Conservation (phyloP, 2,113 vertebrate species). For the Bubo bubo region DNA sequence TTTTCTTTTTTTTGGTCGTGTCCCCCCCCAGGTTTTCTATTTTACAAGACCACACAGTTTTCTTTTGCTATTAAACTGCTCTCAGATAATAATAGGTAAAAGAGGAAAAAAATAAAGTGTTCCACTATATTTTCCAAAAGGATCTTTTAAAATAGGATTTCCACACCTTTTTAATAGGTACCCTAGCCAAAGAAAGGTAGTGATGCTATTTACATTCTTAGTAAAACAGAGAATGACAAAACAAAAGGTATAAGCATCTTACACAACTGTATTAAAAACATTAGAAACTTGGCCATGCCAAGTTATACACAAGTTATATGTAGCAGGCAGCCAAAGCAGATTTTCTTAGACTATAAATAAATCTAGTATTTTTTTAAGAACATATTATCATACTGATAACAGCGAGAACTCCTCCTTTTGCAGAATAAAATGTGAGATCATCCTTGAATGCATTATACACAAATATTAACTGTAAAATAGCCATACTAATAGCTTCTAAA, state of each 20-base stretch:
- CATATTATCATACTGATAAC: neutral
- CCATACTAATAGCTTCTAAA: neutral
- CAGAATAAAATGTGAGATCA: neutral
- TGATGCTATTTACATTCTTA: neutral
- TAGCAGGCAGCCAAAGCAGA: neutral
- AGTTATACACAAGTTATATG: neutral
- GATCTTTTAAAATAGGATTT: neutral
- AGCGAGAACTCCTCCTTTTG: neutral
- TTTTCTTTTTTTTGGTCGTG: neutral
- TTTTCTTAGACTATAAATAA: neutral
- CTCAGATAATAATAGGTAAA: neutral
- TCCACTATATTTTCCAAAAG: neutral
- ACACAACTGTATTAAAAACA: neutral
- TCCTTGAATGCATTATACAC: neutral
- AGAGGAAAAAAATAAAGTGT: fast-evolving
- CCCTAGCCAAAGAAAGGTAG: neutral
- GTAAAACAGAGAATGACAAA: neutral
- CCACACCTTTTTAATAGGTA: neutral
- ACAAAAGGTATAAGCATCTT: neutral
- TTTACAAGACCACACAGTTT: neutral
- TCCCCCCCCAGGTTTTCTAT: neutral
- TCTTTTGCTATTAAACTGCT: neutral
- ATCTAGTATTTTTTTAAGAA: neutral
- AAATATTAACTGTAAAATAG: neutral
- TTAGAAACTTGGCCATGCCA: neutral